Evolutionary conservation across 64 coral and sea anemone species (phyloP).

Genomic region (Porites lutea): DNA sequence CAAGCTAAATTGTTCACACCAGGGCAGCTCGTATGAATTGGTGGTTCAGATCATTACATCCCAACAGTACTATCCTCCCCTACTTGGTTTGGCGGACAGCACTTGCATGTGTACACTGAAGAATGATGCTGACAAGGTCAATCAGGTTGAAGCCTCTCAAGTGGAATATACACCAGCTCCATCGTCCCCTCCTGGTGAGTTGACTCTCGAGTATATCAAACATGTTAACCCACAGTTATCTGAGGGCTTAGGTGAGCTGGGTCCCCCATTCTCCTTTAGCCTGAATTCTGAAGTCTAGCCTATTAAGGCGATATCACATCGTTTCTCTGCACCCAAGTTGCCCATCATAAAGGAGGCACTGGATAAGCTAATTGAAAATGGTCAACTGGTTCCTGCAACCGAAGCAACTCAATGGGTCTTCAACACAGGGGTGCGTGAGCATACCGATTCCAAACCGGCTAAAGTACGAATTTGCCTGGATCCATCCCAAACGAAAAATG

Average conservation of each 20-base stretch:
- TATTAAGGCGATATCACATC: conserved; percentile 15
- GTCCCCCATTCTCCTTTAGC: conserved; percentile 24
- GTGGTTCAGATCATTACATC: conserved; percentile 41
- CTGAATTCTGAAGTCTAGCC: conserved; percentile 7
- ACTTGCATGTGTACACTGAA: conserved; percentile 9
- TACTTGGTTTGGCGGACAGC: background rate
- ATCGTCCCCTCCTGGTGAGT: background rate
- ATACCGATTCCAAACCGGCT: too few relatives aligned
- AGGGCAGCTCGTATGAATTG: conserved; percentile 19
- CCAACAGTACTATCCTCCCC: conserved; percentile 8
- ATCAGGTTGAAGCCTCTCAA: background rate
- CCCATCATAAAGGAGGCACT: conserved; percentile 47
- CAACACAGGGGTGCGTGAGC: too few relatives aligned
- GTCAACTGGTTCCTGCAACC: too few relatives aligned
- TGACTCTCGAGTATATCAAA: conserved; percentile 28
- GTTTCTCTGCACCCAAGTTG: conserved; percentile 31
- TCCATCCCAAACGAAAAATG: too few relatives aligned
- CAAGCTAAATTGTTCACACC: too few relatives aligned
- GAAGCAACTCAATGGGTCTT: too few relatives aligned
- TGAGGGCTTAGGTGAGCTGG: conserved; percentile 37
- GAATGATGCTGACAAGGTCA: conserved; percentile 35
- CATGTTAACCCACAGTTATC: conserved; percentile 12
- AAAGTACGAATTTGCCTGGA: too few relatives aligned
- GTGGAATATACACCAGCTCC: background rate
- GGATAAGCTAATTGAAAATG: background rate